Conservation (phyloP, 2,113 vertebrate species). For the Telmatochromis sp. region DNA sequence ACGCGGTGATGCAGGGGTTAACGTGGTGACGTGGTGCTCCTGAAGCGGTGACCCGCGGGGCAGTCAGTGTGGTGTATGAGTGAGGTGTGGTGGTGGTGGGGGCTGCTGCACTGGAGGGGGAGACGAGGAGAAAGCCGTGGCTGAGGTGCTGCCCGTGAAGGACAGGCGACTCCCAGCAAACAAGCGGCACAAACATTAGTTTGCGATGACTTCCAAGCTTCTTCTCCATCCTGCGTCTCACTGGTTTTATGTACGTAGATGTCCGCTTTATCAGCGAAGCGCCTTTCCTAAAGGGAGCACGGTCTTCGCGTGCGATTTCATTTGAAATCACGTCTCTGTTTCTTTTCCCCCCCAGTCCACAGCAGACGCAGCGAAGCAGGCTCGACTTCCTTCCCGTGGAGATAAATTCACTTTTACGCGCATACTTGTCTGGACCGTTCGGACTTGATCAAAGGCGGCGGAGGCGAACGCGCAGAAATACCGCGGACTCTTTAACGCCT, state of each 20-base stretch:
- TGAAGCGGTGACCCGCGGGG: slow-evolving; percentile 67
- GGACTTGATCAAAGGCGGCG: slow-evolving; percentile 44
- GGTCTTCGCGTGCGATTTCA: slow-evolving; percentile 20
- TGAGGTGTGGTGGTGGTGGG: neutral
- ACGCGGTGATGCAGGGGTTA: slow-evolving; percentile 65
- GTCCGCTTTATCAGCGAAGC: slow-evolving; percentile 41
- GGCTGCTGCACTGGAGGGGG: slow-evolving; percentile 21
- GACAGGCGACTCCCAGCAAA: neutral
- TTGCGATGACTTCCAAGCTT: slow-evolving; percentile 10
- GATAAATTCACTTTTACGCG: slow-evolving; percentile 40
- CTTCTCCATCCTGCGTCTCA: slow-evolving; percentile 10
- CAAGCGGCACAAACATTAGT: neutral
- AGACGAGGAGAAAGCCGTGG: slow-evolving; percentile 36
- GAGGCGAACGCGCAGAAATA: slow-evolving; percentile 7
- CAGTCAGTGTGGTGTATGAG: slow-evolving; percentile 2
- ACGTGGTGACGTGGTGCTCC: slow-evolving; percentile 66
- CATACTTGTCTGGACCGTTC: slow-evolving; percentile 47
- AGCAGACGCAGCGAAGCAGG: neutral
- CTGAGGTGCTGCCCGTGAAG: slow-evolving; percentile 34
- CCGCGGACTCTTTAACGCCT: slow-evolving; percentile 47
- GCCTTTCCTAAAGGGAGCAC: slow-evolving; percentile 1
- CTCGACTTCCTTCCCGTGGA: neutral
- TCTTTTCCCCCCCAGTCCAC: accelerated
- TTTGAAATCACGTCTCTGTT: neutral
- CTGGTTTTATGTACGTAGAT: slow-evolving; percentile 34